Conservation (phyloP, 1,140 invertebrate genomes). For the Brachionus plicatilis region DNA sequence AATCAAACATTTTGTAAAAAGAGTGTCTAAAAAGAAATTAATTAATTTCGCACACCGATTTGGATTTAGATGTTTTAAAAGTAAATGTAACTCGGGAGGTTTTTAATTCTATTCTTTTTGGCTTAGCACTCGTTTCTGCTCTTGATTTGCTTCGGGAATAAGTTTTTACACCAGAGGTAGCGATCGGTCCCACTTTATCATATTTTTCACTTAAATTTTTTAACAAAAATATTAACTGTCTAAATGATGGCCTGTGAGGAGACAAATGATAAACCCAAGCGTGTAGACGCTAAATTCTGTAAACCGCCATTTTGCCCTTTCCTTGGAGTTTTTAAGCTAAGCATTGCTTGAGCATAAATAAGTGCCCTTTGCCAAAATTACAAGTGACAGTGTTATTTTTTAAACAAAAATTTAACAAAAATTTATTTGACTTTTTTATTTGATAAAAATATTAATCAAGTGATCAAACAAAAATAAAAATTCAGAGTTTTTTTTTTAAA, state of each 20-base stretch:
- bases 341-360: background rate
- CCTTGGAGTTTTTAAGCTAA: background rate
- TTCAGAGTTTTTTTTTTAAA: background rate
- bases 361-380: background rate
- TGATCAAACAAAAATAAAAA: background rate
- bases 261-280: background rate
- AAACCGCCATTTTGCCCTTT: background rate
- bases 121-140: background rate
- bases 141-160: slow-evolving; percentile 12
- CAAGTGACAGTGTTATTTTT: background rate
- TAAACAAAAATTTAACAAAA: background rate
- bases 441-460: background rate
- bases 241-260: background rate
- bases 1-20: background rate
- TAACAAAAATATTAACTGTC: background rate
- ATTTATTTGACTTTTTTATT: background rate
- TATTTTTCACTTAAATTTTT: background rate
- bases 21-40: background rate
- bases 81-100: background rate
- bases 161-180: background rate
- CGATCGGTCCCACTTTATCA: background rate
- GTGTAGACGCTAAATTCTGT: background rate
- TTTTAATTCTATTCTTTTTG: slow-evolving; percentile 13
- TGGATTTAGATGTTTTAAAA: slow-evolving; percentile 8
- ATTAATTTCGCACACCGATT: background rate